A percentile compares a stretch with the other conserved stretches of the same genome.
Evolutionary conservation across 2,797 vertebrate genomes (phyloP).

Genomic region (Meriones psammophilus): DNA sequence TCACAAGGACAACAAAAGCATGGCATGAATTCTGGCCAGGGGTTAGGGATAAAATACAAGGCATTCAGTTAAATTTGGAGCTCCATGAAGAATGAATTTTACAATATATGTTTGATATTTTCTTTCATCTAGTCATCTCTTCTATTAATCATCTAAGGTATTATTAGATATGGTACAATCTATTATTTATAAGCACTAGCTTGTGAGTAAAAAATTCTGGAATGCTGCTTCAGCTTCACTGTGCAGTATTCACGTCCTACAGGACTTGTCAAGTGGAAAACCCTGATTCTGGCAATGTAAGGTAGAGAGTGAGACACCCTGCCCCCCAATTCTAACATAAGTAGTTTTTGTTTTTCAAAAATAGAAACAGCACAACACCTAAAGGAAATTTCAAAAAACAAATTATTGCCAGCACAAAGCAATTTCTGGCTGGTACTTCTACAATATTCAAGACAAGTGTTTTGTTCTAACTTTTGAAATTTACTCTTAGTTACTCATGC

Average conservation of each 20-base stretch:
- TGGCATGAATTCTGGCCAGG: not conserved
- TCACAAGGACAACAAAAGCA: not conserved
- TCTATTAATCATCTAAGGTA: slow-evolving; percentile 8
- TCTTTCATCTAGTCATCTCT: not conserved
- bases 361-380: not conserved
- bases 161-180: not conserved
- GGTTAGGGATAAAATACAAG: not conserved
- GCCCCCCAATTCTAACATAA: not conserved
- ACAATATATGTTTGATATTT: not conserved
- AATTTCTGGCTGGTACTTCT: not conserved
- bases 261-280: not conserved
- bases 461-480: slow-evolving; percentile 41
- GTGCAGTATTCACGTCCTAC: not conserved
- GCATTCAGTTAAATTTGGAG: slow-evolving; percentile 20
- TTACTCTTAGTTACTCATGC: not conserved
- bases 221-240: not conserved
- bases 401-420: not conserved
- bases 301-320: not conserved
- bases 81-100: slow-evolving; percentile 41
- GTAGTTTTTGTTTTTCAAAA: not conserved
- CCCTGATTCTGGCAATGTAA: not conserved
- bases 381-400: not conserved
- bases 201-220: not conserved
- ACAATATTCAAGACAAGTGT: not conserved
- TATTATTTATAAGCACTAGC: not conserved